These are phyloP conservation scores for Montipora cactus DNA, from an alignment of 64 coral and sea anemone genomes.

Conservation along the genomic window DNA sequence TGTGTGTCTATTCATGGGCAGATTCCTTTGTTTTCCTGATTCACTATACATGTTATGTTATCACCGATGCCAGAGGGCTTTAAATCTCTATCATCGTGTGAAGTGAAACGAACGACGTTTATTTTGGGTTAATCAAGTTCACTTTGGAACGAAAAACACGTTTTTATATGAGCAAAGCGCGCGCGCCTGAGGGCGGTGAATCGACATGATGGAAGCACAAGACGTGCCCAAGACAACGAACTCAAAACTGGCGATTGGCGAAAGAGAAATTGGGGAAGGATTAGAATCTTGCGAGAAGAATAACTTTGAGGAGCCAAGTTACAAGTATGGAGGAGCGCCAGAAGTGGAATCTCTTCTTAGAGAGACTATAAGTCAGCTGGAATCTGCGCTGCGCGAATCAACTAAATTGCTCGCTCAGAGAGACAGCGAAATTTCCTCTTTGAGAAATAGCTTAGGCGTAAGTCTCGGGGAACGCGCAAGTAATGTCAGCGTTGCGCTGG, in stretches of 20 bases:
- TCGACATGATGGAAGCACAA: neutral
- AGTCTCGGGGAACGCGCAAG: conserved; percentile 1
- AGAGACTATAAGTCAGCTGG: conserved; percentile 83
- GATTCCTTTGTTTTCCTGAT: neutral
- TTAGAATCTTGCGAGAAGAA: conserved; percentile 84
- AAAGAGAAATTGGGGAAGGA: conserved; percentile 82
- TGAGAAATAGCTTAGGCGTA: conserved; percentile 70
- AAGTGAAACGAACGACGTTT: neutral
- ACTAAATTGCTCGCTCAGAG: conserved; percentile 75
- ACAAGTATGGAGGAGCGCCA: conserved; percentile 15
- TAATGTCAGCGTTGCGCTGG: conserved; percentile 59
- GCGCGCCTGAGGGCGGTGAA: neutral
- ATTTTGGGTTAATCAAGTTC: neutral
- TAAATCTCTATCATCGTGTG: neutral
- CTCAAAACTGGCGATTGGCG: conserved; percentile 39
- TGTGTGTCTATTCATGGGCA: conserved; percentile 9
- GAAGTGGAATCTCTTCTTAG: conserved; percentile 73
- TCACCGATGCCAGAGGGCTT: neutral
- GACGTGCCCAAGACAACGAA: neutral
- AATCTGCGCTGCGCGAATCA: conserved; percentile 84
- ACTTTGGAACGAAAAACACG: neutral
- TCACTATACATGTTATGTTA: neutral
- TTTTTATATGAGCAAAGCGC: neutral
- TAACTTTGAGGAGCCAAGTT: conserved; percentile 65
- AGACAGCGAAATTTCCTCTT: conserved; percentile 75